A percentile compares a stretch with the other conserved stretches of the same genome.
phyloP scores from a whole-genome alignment of 2,113 vertebrate species.

The Pogonocichla stellata region DNA sequence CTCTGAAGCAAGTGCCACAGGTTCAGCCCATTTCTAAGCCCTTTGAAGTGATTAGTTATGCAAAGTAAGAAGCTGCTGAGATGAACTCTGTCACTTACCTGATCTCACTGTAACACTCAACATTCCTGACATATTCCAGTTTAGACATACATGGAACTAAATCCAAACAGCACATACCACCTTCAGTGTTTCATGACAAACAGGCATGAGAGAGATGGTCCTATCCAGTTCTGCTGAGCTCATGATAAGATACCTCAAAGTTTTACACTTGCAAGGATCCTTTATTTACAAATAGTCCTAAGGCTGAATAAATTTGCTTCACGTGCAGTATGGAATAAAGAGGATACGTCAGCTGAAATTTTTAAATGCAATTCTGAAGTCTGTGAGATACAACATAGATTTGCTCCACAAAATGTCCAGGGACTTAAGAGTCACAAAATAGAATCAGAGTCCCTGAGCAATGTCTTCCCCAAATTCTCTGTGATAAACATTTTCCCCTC shows the following conservation, averaged over 20 bases:
- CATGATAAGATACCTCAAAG: rapidly evolving
- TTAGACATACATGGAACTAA: background rate
- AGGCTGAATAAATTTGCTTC: background rate
- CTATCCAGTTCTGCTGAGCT: background rate
- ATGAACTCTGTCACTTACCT: background rate
- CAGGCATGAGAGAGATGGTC: background rate
- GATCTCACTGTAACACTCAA: background rate
- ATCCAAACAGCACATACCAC: background rate
- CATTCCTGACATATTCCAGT: background rate
- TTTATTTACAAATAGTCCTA: background rate
- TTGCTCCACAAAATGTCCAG: background rate
- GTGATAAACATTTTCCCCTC: background rate
- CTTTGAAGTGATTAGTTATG: background rate
- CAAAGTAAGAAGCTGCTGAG: background rate
- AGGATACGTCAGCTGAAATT: background rate
- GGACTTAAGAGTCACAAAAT: background rate
- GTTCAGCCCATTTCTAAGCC: background rate
- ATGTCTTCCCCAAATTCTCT: background rate
- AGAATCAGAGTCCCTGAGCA: background rate
- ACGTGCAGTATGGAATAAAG: background rate
- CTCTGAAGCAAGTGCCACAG: background rate
- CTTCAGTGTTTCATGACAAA: background rate
- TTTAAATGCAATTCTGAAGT: background rate
- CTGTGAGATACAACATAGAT: background rate
- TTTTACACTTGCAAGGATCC: background rate